Base-by-base conservation (phyloP, 2,113 vertebrate genomes). In the Epinephelus fuscoguttatus region DNA sequence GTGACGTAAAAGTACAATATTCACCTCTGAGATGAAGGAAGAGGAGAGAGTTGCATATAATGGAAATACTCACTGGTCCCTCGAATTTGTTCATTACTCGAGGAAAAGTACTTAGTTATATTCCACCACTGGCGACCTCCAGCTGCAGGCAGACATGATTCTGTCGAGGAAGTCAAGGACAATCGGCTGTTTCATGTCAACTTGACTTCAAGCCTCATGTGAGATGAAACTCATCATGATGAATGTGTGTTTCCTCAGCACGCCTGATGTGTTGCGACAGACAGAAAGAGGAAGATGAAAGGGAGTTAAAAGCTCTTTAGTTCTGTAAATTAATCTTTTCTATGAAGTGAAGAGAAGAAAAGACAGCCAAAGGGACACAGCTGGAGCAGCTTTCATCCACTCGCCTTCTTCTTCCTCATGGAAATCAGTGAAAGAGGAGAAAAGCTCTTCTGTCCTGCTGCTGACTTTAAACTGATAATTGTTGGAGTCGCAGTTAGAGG, bases 251-350 rank as follows among this genome's bases (percentile, higher is more conserved):
- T 33, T 23, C 53, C 37, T 57, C 75, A 23, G 57, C 7, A 12
- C 17, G 23, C 17, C 63, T 47, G 40, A 68, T 47, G 75, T 45
- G 50, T 15, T 21, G 61, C 33, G 4, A 67, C 23, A 33, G 40
- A 50, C 55, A 10, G 30, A 40, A 19, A 53, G 55, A 59, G 9
- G 17, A 49, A 50, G 21, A 78, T 40, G 33, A 70, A 55, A 79
- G 2, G 19, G 30, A 61, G 47, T 53, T 62, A 62, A 70, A 63
- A 55, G 76, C 47, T 52, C 66, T 70, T 70, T 52, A 52, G 47
- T 52, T 60, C 15, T 42, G 45, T 60, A 53, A 53, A 53, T 61
- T 5, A 70, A 70, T 62, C 56, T 42, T 62, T 37, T 56, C 18
- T 70, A 12, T 63, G 49, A 42, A n/a, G 47, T 4, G 14, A 27